Evolutionary conservation across 2,113 vertebrate species (phyloP), one percentile per base, ranked within the genome.

Genomic region (Zosterops lateralis): DNA sequence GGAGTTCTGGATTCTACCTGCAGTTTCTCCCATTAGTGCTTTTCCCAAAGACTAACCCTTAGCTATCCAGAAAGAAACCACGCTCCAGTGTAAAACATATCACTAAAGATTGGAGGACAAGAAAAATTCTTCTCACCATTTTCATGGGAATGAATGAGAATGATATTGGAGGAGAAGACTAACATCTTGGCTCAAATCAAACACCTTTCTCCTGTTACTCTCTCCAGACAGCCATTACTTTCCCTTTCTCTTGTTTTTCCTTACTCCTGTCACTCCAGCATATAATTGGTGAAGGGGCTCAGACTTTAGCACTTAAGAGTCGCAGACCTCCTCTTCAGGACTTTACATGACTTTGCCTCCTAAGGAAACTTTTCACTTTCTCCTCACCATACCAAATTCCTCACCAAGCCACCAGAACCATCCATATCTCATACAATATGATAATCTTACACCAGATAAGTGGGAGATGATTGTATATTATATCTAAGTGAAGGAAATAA

Each of bases 391-490:
- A 72, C 17, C 21, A 15, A 58, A 38, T 29, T 76, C 29, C 17
- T 88, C 66, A 64, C 16, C 20, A 66, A 56, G 7, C 5, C 14
- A 67, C 12, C 21, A 29, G 19, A 74, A 11, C 6, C 3, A 45
- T 60, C 25, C 71, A 24, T 8, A 32, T 70, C 47, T 76, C 38
- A 28, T 42, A 70, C 6, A 78, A 60, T 20, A 14, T 5, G 1
- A 14, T 50, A 25, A 57, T 28, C 17, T 79, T 77, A 44, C 8
- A 47, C 6, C 14, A 51, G 6, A 2, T 45, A 53, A 58, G 34
- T 1, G 5, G 32, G 14, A 83, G 13, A 28, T 5, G 1, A 11
- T n/a, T 2, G 1, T 7, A 28, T 44, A 38, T 36, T 31, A n/a
- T 57, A 78, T 42, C 20, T 47, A 66, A 70, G 22, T 26, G 45